A percentile compares a stretch with the other conserved stretches of the same genome.
Evolutionary conservation across 53 echinoderm and acorn worm genomes (phyloP).

Genomic region (Stichopus horrens): DNA sequence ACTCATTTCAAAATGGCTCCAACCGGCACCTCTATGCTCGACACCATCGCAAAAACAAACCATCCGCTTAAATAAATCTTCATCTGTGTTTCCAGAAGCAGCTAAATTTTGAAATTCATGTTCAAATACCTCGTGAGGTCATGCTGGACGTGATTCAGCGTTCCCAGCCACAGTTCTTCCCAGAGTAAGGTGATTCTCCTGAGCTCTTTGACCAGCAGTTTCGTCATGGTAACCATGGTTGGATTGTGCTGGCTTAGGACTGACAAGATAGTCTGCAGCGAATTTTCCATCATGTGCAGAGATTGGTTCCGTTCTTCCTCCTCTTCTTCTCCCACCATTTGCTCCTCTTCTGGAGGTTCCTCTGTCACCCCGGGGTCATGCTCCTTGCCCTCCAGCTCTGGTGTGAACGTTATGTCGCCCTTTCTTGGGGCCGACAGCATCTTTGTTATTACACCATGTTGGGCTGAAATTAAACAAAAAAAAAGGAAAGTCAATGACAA

Average conservation of each 20-base stretch:
- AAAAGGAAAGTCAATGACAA: not conserved
- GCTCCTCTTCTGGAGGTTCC: not conserved
- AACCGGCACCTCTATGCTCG: too few relatives aligned
- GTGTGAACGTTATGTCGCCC: not conserved
- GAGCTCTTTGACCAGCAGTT: constrained; percentile 82
- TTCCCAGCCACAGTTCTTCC: constrained; percentile 98
- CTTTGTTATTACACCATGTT: constrained; percentile 63
- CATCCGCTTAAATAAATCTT: not conserved
- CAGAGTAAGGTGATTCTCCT: constrained; percentile 86
- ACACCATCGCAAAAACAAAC: too few relatives aligned
- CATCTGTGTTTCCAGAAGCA: not conserved
- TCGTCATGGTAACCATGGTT: constrained; percentile 68
- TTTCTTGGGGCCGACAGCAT: constrained; percentile 52
- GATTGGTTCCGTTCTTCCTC: constrained; percentile 77
- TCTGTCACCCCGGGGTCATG: not conserved
- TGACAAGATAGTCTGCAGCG: constrained; percentile 71
- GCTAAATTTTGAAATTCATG: not conserved
- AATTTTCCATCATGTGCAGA: constrained; percentile 87
- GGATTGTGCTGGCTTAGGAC: constrained; percentile 79
- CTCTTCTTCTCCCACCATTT: constrained; percentile 57
- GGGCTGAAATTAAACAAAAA: constrained; percentile 23
- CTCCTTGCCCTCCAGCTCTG: not conserved
- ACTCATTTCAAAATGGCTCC: too few relatives aligned
- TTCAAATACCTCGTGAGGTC: constrained; percentile 78
- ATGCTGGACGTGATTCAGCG: constrained; percentile 84